Evolutionary conservation across 2,797 vertebrate genomes (phyloP).

Genomic region (Neopelma chrysocephalum): DNA sequence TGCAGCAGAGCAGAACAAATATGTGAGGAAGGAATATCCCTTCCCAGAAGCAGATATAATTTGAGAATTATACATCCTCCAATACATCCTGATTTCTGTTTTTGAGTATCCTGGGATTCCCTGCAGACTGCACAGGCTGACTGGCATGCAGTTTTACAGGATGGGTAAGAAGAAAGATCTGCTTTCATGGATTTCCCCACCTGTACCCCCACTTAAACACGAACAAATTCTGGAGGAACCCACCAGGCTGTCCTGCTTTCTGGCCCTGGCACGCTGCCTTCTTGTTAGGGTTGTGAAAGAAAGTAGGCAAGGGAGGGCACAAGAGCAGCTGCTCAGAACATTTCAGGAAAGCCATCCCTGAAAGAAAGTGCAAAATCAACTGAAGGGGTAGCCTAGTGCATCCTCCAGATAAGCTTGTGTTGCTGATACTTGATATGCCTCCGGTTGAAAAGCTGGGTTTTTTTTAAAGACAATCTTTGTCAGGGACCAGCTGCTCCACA

Average conservation of each 20-base stretch:
- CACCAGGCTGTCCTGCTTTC: background rate
- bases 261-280: background rate
- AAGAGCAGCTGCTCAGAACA: background rate
- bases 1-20: background rate
- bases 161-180: background rate
- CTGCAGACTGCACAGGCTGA: background rate
- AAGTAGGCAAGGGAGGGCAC: background rate
- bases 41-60: background rate
- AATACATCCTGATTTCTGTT: background rate
- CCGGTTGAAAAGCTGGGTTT: background rate
- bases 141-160: background rate
- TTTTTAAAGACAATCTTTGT: background rate
- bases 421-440: background rate
- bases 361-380: background rate
- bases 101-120: background rate
- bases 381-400: background rate
- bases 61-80: background rate
- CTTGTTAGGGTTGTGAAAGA: background rate
- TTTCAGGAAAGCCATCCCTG: background rate
- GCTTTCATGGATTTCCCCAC: background rate
- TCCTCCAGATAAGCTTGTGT: background rate
- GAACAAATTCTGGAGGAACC: background rate
- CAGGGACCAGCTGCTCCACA: background rate
- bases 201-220: background rate
- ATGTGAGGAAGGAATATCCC: background rate